These are phyloP conservation scores for Patella ulyssiponensis DNA, from an alignment of 2,888 invertebrate genomes.

Conservation along the genomic window DNA sequence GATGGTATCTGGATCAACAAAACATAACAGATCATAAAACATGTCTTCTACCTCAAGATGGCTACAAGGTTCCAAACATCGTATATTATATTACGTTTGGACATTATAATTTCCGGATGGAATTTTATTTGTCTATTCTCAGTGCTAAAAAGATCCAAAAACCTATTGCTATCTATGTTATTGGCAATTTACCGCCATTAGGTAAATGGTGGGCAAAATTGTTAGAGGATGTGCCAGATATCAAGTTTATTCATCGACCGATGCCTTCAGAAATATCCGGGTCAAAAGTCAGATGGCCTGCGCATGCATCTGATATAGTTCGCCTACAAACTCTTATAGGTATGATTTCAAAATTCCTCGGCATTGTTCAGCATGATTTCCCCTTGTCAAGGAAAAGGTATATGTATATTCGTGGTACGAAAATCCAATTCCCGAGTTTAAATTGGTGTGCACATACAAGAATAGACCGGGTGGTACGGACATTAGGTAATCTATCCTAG, in stretches of 20 bases:
- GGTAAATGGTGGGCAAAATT: background rate
- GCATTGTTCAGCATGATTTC: too few species aligned
- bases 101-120: background rate
- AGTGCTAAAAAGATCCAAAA: constrained; percentile 7
- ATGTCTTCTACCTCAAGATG: background rate
- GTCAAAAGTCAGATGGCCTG: constrained; percentile 1
- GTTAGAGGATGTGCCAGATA: background rate
- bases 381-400: too few species aligned
- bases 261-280: constrained; percentile 10
- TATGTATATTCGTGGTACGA: too few species aligned
- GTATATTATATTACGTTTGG: background rate
- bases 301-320: constrained; percentile 38
- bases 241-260: constrained; percentile 2
- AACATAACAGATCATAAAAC: background rate
- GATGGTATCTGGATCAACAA: background rate
- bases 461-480: too few species aligned
- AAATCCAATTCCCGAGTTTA: too few species aligned
- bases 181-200: background rate
- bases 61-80: background rate
- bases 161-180: background rate
- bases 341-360: background rate
- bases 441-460: too few species aligned
- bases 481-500: too few species aligned
- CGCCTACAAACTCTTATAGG: constrained; percentile 37
- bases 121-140: background rate